phyloP scores from a whole-genome alignment of 2,113 vertebrate species.

The Gopherus flavomarginatus region DNA sequence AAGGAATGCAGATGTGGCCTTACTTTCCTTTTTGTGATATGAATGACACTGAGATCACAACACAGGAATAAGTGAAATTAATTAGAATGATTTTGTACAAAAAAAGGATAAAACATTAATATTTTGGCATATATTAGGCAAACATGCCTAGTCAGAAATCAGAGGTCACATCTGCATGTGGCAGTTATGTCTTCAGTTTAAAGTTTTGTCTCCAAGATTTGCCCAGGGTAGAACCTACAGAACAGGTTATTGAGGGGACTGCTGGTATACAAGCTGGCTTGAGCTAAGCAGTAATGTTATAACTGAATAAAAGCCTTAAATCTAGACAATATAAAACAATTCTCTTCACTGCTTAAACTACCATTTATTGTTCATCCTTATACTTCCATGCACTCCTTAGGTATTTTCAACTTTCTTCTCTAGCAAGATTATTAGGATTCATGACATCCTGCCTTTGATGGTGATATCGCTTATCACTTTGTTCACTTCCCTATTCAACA shows the following conservation, averaged over 20 bases:
- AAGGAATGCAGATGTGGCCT: constrained; percentile 12
- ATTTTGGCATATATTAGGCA: neutral
- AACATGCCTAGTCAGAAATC: neutral
- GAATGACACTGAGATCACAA: constrained; percentile 10
- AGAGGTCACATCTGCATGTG: neutral
- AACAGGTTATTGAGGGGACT: neutral
- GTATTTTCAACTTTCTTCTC: neutral
- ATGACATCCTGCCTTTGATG: neutral
- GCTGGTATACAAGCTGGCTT: neutral
- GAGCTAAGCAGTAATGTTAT: neutral
- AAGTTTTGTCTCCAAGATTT: neutral
- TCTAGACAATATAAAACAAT: rapidly evolving
- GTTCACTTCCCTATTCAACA: neutral
- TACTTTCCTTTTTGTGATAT: constrained; percentile 5
- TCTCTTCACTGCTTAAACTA: neutral
- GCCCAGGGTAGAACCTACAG: neutral
- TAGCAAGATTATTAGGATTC: neutral
- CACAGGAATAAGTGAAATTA: neutral
- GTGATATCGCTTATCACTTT: neutral
- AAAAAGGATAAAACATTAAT: neutral
- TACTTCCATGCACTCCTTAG: neutral
- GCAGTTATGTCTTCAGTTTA: neutral
- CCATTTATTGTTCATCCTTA: neutral
- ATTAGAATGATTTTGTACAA: constrained; percentile 2
- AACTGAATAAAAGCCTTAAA: neutral